Evolutionary conservation across 2,888 invertebrate species (phyloP), one percentile per base, ranked within the genome.

Genomic region (Napeogenes sylphis): DNA sequence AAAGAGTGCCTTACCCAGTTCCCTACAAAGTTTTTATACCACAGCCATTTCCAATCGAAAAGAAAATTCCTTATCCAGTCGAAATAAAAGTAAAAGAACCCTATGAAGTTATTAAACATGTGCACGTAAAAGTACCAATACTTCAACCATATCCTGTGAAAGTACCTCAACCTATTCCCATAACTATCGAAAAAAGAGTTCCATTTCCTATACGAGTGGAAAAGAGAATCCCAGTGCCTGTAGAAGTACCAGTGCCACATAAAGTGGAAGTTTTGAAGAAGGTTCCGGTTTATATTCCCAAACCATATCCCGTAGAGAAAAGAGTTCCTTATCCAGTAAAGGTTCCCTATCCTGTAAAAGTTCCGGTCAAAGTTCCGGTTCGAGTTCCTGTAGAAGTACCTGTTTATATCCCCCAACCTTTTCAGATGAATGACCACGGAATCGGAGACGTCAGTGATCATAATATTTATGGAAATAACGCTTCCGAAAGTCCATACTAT

Each of bases 141-240:
- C 88, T 85, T 3, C 83, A 89, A 71, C 92, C 92, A 0, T 92
- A 91, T 71, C 86, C 92, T 10, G 86, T 93, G 8, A 90, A 85
- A 75, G 87, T 92, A 0, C 92, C 90, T 14, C 81, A 91, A 65
- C 92, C 92, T 2, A 88, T 91, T 71, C 89, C 90, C 2, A 87
- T 91, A 0, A 84, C 83, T 4, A 77, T 89, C 12, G 92, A 92
- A 79, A 82, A 86, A 67, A 81, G 75, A 76, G 85, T 91, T 35
- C 89, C 88, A 2, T 86, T 87, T 70, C 87, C 86, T 1, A 85
- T 90, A 4, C 82, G 87, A 69, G 84, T 91, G 4, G 92, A 91
- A 75, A 92, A 83, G 79, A 85, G 75, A 70, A 83, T 90, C 32
- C 86, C 84, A 0, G 79, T 83, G 30, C 88, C 85, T 0, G 79